Evolutionary conservation across 2,888 invertebrate species (phyloP).

Genomic region (Anaspis maculata): DNA sequence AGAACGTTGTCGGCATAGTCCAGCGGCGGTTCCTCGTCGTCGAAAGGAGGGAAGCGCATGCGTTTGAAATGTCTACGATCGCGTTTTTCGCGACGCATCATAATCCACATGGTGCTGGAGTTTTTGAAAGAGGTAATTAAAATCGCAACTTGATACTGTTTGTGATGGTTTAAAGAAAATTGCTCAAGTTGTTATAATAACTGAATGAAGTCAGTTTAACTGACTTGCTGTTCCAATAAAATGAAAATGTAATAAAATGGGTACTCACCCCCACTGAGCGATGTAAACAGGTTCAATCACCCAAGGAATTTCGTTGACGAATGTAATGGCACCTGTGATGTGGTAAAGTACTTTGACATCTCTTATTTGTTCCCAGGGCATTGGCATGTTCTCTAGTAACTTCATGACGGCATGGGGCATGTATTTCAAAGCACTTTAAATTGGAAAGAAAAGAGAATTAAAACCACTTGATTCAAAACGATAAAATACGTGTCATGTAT

Average conservation of each 20-base stretch:
- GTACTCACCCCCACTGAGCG: slow-evolving; percentile 99
- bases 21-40: slow-evolving; percentile 98
- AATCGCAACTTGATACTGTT: slow-evolving; percentile 42
- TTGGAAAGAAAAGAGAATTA: slow-evolving; percentile 12
- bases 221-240: no score
- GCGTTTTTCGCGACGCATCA: slow-evolving; percentile 98
- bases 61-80: slow-evolving; percentile 98
- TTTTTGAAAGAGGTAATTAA: neutral
- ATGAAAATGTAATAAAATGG: no score
- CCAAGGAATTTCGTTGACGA: slow-evolving; percentile 99
- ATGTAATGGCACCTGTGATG: slow-evolving; percentile 98
- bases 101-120: slow-evolving; percentile 99
- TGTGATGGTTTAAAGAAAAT: no score
- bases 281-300: slow-evolving; percentile 98
- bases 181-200: no score
- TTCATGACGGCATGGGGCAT: slow-evolving; percentile 99
- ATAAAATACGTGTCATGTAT: no score
- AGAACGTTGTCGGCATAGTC: slow-evolving; percentile 99
- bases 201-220: no score
- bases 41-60: slow-evolving; percentile 99
- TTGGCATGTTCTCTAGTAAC: slow-evolving; percentile 98
- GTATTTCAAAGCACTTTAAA: slow-evolving; percentile 92
- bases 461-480: slow-evolving; percentile 4
- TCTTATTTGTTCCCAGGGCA: slow-evolving; percentile 99
- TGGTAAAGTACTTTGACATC: slow-evolving; percentile 97